Evolutionary conservation across 2,113 vertebrate species (phyloP).

Genomic region (Dermatemys mawii): DNA sequence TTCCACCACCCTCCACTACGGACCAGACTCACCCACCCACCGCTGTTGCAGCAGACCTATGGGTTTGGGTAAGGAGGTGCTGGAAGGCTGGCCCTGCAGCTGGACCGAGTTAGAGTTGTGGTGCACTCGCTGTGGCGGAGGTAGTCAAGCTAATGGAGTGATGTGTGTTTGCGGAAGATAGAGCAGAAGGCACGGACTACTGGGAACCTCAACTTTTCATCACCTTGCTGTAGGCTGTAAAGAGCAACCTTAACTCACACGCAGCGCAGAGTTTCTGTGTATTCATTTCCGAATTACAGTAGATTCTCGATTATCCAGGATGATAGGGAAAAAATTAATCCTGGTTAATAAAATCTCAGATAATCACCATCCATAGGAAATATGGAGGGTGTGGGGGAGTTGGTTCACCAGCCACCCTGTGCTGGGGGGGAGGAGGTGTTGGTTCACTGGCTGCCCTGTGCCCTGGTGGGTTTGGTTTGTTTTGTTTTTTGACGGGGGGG

Average conservation of each 20-base stretch:
- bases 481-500: no score
- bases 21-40: rapidly evolving
- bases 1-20: rapidly evolving
- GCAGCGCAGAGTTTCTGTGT: rapidly evolving
- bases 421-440: no score
- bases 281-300: background rate
- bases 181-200: background rate
- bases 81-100: rapidly evolving
- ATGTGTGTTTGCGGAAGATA: background rate
- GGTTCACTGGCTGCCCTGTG: no score
- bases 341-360: no score
- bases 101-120: background rate
- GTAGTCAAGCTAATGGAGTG: background rate
- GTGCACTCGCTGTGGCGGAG: rapidly evolving
- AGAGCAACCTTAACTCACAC: background rate
- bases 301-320: no score
- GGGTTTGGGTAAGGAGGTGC: background rate
- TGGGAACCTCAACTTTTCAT: rapidly evolving
- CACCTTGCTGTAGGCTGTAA: background rate
- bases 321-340: no score
- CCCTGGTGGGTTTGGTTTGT: no score
- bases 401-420: no score
- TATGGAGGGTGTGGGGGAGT: no score
- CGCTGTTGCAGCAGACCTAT: rapidly evolving
- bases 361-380: no score